phyloP scores from a whole-genome alignment of 2,113 vertebrate genomes.

The Setophaga coronata region DNA sequence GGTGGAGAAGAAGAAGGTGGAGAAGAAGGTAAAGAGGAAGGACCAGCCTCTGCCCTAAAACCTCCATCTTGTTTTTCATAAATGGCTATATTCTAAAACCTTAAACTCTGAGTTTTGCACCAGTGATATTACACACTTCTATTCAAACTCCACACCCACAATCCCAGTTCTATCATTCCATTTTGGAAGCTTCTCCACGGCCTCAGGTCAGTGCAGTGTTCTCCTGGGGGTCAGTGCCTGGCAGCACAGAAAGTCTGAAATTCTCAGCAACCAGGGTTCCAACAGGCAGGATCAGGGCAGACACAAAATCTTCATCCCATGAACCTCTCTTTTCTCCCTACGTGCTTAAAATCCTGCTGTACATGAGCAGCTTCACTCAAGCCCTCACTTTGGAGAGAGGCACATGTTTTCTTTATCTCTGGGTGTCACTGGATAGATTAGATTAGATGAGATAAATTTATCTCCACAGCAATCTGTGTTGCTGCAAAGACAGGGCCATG shows the following conservation, averaged over 20 bases:
- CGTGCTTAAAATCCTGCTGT: not conserved
- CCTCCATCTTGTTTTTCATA: not conserved
- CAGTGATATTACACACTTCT: not conserved
- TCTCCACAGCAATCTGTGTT: conserved; percentile 16
- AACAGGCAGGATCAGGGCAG: not conserved
- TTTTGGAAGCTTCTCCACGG: not conserved
- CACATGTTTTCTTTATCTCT: conserved; percentile 35
- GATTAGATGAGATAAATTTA: conserved; percentile 47
- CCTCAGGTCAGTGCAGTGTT: not conserved
- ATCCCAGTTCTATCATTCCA: not conserved
- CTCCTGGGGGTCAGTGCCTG: not conserved
- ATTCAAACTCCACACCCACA: not conserved
- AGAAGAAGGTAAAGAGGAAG: not conserved
- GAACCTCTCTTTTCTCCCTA: not conserved
- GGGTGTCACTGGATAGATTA: not conserved
- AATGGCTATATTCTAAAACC: not conserved
- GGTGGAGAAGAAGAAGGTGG: not conserved
- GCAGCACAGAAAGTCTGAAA: not conserved
- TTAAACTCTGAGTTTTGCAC: not conserved
- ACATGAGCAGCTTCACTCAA: not conserved
- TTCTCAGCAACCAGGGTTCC: not conserved
- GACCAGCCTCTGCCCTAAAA: not conserved
- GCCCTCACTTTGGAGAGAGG: not conserved
- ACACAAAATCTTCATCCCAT: not conserved
- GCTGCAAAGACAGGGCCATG: not conserved